These are phyloP conservation scores for Bombus waltoni DNA, from an alignment of 1,140 invertebrate species.

Conservation along the genomic window DNA sequence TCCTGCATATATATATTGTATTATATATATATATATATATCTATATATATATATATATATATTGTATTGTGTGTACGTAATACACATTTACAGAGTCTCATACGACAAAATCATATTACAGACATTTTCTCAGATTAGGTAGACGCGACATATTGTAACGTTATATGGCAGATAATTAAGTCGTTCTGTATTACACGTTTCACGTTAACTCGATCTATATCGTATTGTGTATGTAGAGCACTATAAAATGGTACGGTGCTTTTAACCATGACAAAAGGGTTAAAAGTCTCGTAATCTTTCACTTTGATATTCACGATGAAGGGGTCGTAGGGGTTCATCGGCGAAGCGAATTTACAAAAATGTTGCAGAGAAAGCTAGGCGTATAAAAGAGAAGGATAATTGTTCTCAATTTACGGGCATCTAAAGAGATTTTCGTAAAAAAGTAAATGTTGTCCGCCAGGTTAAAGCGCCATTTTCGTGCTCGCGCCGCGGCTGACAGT, in stretches of 20 bases:
- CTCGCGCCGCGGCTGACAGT: constrained; percentile 6
- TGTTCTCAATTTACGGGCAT: constrained; percentile 31
- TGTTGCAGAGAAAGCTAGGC: background rate
- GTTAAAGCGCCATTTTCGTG: constrained; percentile 35
- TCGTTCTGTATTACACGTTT: background rate
- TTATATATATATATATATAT: too few species aligned
- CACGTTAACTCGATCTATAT: background rate
- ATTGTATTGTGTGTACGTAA: too few species aligned
- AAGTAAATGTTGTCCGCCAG: constrained; percentile 38
- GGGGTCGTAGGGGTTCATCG: too few species aligned
- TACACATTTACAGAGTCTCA: too few species aligned
- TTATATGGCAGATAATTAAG: too few species aligned
- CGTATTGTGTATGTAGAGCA: background rate
- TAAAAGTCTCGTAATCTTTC: constrained; percentile 12
- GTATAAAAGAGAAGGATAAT: constrained; percentile 24
- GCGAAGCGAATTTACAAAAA: background rate
- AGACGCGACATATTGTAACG: too few species aligned
- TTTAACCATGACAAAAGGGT: background rate
- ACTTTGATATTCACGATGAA: background rate
- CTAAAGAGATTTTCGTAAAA: constrained; percentile 39
- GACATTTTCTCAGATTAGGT: too few species aligned
- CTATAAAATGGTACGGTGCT: background rate
- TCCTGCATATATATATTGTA: too few species aligned
- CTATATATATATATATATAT: too few species aligned
- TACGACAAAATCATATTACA: too few species aligned